Evolutionary conservation across 1,140 invertebrate species (phyloP).

Genomic region (Saccostrea cuccullata): DNA sequence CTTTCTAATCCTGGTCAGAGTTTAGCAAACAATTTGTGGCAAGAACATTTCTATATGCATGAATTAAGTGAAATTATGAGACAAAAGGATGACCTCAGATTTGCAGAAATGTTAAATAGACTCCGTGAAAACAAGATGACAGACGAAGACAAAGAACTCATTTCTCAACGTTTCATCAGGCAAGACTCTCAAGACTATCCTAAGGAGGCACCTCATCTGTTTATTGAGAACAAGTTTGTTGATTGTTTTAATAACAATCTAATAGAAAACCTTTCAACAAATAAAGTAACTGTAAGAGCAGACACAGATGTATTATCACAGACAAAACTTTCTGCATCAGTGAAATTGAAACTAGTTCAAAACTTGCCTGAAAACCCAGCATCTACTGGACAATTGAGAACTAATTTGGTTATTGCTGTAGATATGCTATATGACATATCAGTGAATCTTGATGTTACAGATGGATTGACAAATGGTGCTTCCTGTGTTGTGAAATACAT

Average conservation of each 20-base stretch:
- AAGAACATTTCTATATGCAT: conserved; percentile 53
- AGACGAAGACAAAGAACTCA: conserved; percentile 25
- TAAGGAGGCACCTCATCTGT: conserved; percentile 33
- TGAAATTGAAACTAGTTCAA: conserved; percentile 43
- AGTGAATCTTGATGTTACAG: conserved; percentile 50
- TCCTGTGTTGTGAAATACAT: conserved; percentile 50
- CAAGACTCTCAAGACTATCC: conserved; percentile 14
- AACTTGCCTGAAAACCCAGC: conserved; percentile 40
- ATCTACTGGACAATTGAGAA: conserved; percentile 38
- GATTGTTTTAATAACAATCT: conserved; percentile 41
- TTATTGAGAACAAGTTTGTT: conserved; percentile 48
- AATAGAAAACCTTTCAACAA: conserved; percentile 1
- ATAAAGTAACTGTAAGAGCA: conserved; percentile 33
- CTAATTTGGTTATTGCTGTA: conserved; percentile 36
- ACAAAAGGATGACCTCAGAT: conserved; percentile 59
- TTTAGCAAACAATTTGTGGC: conserved; percentile 56
- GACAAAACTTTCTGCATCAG: conserved; percentile 15
- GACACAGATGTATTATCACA: conserved; percentile 42
- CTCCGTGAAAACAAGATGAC: conserved; percentile 48
- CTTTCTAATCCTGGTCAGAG: conserved; percentile 16
- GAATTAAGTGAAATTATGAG: conserved; percentile 61
- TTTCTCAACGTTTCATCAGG: not conserved
- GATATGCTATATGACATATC: conserved; percentile 48
- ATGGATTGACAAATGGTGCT: conserved; percentile 43
- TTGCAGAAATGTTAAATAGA: conserved; percentile 58